phyloP scores from a whole-genome alignment of 2,888 invertebrate species.

The Watsonalla binaria region DNA sequence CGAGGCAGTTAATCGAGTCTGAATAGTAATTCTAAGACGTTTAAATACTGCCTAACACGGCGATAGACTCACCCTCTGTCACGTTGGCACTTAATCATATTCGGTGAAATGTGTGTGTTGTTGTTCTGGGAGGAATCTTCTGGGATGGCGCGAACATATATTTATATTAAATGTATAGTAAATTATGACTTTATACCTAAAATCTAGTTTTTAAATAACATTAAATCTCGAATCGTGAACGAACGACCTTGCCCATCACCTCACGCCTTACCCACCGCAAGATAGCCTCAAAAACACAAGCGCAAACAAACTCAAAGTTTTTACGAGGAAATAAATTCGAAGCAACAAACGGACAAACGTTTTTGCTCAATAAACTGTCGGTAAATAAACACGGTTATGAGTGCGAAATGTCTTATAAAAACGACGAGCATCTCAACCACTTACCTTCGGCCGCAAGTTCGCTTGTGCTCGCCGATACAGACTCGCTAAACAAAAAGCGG shows the following conservation, averaged over 20 bases:
- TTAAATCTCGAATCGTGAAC: background rate
- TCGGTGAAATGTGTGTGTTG: too few species aligned
- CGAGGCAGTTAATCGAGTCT: too few species aligned
- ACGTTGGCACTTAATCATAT: too few species aligned
- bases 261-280: background rate
- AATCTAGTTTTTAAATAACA: background rate
- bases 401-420: constrained; percentile 24
- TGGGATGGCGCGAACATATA: too few species aligned
- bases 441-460: constrained; percentile 15
- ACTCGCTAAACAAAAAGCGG: constrained; percentile 8
- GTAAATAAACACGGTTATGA: constrained; percentile 32
- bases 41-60: too few species aligned
- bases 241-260: background rate
- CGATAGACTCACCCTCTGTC: too few species aligned
- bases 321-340: constrained; percentile 1
- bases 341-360: constrained; percentile 15
- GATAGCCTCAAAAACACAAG: background rate
- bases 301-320: background rate
- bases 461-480: constrained; percentile 12
- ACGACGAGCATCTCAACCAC: constrained; percentile 18
- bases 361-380: constrained; percentile 32
- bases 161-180: too few species aligned
- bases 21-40: too few species aligned
- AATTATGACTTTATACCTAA: background rate
- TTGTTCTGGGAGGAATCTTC: too few species aligned